These are phyloP conservation scores for Euleptes europaea DNA, from an alignment of 2,113 vertebrate species.

Conservation along the genomic window DNA sequence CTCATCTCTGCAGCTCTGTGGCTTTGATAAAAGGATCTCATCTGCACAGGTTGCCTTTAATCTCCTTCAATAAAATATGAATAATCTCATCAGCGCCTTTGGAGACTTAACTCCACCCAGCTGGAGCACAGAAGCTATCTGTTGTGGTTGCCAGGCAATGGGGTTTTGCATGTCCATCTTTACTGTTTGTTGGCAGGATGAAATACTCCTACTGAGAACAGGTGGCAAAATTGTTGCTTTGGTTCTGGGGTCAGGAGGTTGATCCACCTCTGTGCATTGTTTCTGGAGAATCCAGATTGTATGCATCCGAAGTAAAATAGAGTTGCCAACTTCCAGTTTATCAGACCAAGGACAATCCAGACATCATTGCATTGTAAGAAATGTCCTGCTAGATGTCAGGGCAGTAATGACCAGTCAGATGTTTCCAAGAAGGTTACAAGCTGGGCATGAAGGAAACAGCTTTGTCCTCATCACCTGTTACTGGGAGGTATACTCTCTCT, in stretches of 20 bases:
- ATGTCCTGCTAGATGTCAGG: background rate
- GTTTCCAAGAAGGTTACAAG: background rate
- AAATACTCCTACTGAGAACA: background rate
- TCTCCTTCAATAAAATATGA: background rate
- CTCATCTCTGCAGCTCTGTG: conserved; percentile 6
- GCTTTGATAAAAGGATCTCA: conserved; percentile 10
- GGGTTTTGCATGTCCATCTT: background rate
- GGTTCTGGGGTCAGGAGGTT: background rate
- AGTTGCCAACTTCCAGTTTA: background rate
- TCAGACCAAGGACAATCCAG: background rate
- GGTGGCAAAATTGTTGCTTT: background rate
- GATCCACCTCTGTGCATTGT: background rate
- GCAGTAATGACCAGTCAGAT: background rate
- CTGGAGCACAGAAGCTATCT: background rate
- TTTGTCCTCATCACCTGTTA: background rate
- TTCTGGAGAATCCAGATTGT: too few species aligned
- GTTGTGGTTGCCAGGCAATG: background rate
- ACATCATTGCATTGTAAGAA: background rate
- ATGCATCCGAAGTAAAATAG: background rate
- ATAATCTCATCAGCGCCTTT: background rate
- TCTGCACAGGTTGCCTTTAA: conserved; percentile 23
- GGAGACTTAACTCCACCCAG: background rate
- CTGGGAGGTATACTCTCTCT: too few species aligned
- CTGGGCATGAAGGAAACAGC: background rate
- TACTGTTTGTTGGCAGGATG: background rate